Evolutionary conservation across 2,113 vertebrate species (phyloP).

Genomic region (Ranitomeya imitator): DNA sequence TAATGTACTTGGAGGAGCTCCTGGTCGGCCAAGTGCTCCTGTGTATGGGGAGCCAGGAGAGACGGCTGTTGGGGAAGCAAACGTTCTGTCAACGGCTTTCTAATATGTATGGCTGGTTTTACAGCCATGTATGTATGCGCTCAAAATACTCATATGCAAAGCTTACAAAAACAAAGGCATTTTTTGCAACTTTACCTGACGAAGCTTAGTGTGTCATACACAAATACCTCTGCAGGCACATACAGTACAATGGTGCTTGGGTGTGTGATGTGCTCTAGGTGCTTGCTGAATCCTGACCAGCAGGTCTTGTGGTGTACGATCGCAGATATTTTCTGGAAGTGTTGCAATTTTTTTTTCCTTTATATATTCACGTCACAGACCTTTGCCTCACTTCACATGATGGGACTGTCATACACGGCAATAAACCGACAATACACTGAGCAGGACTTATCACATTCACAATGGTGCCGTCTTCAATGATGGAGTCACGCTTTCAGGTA

Average conservation of each 20-base stretch:
- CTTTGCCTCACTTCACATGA: background rate
- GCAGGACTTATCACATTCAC: background rate
- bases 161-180: background rate
- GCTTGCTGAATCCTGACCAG: background rate
- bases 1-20: too few relatives aligned
- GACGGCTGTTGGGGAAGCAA: too few relatives aligned
- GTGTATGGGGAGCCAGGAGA: too few relatives aligned
- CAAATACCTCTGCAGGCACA: too few relatives aligned
- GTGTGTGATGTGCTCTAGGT: conserved; percentile 1
- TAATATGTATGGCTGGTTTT: too few relatives aligned
- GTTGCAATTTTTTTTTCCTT: background rate
- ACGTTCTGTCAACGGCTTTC: too few relatives aligned
- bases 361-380: background rate
- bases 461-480: background rate
- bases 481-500: background rate
- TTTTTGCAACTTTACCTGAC: too few relatives aligned
- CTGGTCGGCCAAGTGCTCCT: too few relatives aligned
- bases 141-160: background rate
- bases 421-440: background rate
- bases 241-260: background rate
- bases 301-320: background rate
- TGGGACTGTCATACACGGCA: background rate
- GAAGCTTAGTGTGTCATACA: too few relatives aligned
- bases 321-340: background rate
- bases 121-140: too few relatives aligned